Conservation (phyloP, 2,888 invertebrate genomes). For the Heliconius sara region DNA sequence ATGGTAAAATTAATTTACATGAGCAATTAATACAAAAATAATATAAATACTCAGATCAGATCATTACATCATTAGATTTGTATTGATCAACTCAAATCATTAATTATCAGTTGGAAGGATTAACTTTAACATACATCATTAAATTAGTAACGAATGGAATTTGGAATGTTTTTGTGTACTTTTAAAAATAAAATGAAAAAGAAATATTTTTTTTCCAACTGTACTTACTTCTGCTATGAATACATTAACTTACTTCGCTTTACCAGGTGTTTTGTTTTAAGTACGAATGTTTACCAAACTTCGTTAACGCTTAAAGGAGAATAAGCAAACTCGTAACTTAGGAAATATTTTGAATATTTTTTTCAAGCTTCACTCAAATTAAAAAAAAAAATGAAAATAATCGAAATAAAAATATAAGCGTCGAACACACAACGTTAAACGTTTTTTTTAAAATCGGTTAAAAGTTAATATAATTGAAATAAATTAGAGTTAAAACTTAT, state of each 20-base stretch:
- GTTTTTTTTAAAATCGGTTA: neutral
- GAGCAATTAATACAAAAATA: neutral
- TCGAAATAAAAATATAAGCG: neutral
- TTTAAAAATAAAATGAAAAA: neutral
- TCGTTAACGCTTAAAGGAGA: slow-evolving; percentile 16
- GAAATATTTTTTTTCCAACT: neutral
- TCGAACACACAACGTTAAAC: neutral
- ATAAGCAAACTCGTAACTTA: slow-evolving; percentile 3
- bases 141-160: neutral
- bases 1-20: neutral
- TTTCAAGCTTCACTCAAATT: neutral
- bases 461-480: neutral
- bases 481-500: neutral
- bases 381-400: neutral
- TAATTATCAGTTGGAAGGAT: too few relatives aligned
- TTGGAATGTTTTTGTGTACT: neutral
- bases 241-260: slow-evolving; percentile 29
- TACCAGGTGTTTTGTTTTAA: slow-evolving; percentile 33
- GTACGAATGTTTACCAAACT: slow-evolving; percentile 19
- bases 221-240: slow-evolving; percentile 21
- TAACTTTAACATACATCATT: neutral
- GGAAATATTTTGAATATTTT: neutral
- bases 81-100: too few relatives aligned
- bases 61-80: too few relatives aligned
- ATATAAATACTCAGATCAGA: too few relatives aligned